Conservation (phyloP, 2,888 invertebrate genomes). For the Syrista parreyssii region DNA sequence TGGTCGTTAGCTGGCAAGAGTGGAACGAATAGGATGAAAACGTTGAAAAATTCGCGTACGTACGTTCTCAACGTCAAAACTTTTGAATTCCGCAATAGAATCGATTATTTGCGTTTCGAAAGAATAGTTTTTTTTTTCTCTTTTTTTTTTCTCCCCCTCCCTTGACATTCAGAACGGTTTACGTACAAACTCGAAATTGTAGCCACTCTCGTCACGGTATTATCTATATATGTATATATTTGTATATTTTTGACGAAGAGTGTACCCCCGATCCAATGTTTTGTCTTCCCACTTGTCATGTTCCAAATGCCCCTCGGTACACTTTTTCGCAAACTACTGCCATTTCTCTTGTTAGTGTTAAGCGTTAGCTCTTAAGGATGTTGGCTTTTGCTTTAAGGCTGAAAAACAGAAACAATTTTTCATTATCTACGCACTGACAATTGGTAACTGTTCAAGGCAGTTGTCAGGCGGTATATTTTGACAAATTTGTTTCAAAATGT, state of each 20-base stretch:
- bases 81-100: too few species aligned
- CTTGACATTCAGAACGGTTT: constrained; percentile 3
- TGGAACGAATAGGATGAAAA: neutral
- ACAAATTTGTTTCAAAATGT: constrained; percentile 32
- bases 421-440: constrained; percentile 45
- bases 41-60: too few species aligned
- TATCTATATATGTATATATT: constrained; percentile 10
- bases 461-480: constrained; percentile 47
- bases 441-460: constrained; percentile 25
- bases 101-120: neutral
- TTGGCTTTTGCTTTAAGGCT: too few species aligned
- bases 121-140: constrained; percentile 10
- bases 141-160: too few species aligned
- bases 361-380: too few species aligned
- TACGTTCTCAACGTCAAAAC: too few species aligned
- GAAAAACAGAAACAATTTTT: constrained; percentile 44
- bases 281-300: too few species aligned
- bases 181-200: constrained; percentile 11
- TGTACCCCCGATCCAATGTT: too few species aligned
- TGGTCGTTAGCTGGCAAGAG: neutral
- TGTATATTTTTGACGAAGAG: too few species aligned
- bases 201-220: neutral
- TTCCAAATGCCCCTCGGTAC: too few species aligned
- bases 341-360: too few species aligned
- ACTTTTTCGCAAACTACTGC: too few species aligned